phyloP scores from a whole-genome alignment of 30 jellyfish, hydroid and myxozoan species.

The Morbakka virulenta region DNA sequence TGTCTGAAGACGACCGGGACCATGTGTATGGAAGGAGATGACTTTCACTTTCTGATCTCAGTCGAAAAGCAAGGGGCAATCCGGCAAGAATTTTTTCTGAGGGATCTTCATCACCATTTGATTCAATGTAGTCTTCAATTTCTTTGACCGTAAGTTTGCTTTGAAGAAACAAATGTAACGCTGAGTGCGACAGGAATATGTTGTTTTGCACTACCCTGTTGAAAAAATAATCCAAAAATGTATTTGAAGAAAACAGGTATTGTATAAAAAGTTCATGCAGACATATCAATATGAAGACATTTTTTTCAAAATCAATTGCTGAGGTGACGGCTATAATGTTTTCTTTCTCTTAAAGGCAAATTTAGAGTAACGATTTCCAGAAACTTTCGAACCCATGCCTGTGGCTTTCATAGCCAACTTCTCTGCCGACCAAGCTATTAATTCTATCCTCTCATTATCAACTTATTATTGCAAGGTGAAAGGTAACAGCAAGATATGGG shows the following conservation, averaged over 20 bases:
- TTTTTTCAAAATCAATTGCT: too few relatives aligned
- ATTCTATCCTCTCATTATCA: too few relatives aligned
- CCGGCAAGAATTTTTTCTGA: conserved; percentile 78
- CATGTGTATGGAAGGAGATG: conserved; percentile 35
- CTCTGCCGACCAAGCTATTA: too few relatives aligned
- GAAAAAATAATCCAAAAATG: not conserved
- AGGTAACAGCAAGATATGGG: too few relatives aligned
- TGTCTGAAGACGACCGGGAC: conserved; percentile 68
- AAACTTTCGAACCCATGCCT: too few relatives aligned
- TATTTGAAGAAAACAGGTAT: not conserved
- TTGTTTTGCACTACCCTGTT: conserved; percentile 77
- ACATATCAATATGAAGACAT: too few relatives aligned
- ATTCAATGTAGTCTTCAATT: conserved; percentile 71
- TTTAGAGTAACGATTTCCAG: too few relatives aligned
- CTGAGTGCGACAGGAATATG: conserved; percentile 85
- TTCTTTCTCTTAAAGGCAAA: too few relatives aligned
- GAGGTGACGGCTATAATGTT: too few relatives aligned
- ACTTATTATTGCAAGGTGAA: too few relatives aligned
- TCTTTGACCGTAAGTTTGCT: conserved; percentile 83
- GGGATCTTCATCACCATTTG: conserved; percentile 81
- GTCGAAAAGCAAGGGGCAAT: conserved; percentile 50
- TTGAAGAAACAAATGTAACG: conserved; percentile 90
- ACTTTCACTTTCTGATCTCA: conserved; percentile 26
- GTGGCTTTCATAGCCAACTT: too few relatives aligned
- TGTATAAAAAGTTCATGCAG: not conserved